Base-by-base conservation (phyloP, 2,113 vertebrate genomes). In the Zosterops pallidus region DNA sequence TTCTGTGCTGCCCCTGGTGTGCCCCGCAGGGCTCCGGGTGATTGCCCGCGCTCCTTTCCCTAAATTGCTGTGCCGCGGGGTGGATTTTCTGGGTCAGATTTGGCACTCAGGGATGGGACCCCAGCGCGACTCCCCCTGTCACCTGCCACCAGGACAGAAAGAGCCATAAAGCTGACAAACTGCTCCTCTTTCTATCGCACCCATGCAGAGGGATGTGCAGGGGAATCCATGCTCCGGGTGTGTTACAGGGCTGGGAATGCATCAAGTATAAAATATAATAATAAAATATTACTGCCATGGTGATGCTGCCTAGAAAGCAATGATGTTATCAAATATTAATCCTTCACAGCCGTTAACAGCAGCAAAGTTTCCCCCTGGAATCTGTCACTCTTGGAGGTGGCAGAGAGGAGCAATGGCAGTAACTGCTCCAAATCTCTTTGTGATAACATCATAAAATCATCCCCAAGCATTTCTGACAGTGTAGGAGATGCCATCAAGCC, bases 291-390 rank as follows among this genome's bases (percentile, higher is more conserved):
- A 41, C 23, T 35, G 67, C 81, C n/a, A 23, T 42, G 72, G 70
- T 28, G 74, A 41, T 35, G 71, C 63, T 63, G 92, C 83, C 76
- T 28, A 5, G 42, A 56, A 57, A 83, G 83, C 75, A 81, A 75
- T 33, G 83, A 22, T 35, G 60, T 25, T 70, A 41, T 94, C 49
- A 93, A 93, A 95, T 90, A 89, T 86, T 81, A 46, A 96, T 95
- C 79, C 60, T 78, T 60, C 90, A 3, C 60, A 53, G 42, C 76
- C 21, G 0, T 42, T 31, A 64, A 9, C 25, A 37, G 68, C 76
- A 39, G 80, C 64, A 23, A 57, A 84, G 90, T 84, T 92, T 56
- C 86, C 81, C 64, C 0, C 0, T 28, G 67, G 87, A 91, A 41
- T 72, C 72, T 91, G 88, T 74, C 93, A 25, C 85, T 91, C 88